A percentile compares a stretch with the other conserved stretches of the same genome.
Evolutionary conservation across 2,797 vertebrate species (phyloP).

Genomic region (Manis crassicaudata): DNA sequence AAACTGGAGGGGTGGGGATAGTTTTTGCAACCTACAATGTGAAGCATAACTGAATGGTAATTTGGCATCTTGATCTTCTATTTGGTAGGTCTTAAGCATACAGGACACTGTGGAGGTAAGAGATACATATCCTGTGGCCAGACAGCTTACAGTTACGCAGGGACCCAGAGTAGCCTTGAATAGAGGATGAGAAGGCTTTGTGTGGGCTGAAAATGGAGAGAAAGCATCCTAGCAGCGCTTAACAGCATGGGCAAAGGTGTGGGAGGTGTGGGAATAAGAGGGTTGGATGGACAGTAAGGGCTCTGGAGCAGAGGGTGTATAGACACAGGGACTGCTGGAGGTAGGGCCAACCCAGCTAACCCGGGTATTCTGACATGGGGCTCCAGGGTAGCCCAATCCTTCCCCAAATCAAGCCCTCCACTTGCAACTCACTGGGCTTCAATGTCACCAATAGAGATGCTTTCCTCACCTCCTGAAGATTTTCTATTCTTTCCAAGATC

Average conservation of each 20-base stretch:
- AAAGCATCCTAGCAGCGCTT: neutral
- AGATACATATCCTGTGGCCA: too few species aligned
- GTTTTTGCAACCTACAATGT: neutral
- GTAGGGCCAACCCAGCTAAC: neutral
- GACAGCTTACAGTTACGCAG: neutral
- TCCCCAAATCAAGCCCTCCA: neutral
- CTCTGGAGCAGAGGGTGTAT: neutral
- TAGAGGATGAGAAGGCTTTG: neutral
- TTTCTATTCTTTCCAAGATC: neutral
- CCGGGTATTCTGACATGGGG: too few species aligned
- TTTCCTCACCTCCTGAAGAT: neutral
- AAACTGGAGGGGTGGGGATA: neutral
- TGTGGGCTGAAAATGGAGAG: neutral
- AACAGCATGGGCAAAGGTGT: neutral
- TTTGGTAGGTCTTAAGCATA: neutral
- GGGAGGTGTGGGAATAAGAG: neutral
- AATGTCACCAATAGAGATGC: rapidly evolving
- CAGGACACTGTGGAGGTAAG: neutral
- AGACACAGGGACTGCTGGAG: neutral
- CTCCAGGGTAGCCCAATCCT: neutral
- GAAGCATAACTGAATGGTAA: neutral
- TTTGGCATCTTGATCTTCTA: neutral
- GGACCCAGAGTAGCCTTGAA: neutral
- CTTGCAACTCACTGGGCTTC: neutral
- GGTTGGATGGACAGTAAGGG: too few species aligned